Percentiles rank a stretch among this genome's conserved stretches.
Conservation (phyloP, 2,113 vertebrate genomes). For the Butastur rufipennis region DNA sequence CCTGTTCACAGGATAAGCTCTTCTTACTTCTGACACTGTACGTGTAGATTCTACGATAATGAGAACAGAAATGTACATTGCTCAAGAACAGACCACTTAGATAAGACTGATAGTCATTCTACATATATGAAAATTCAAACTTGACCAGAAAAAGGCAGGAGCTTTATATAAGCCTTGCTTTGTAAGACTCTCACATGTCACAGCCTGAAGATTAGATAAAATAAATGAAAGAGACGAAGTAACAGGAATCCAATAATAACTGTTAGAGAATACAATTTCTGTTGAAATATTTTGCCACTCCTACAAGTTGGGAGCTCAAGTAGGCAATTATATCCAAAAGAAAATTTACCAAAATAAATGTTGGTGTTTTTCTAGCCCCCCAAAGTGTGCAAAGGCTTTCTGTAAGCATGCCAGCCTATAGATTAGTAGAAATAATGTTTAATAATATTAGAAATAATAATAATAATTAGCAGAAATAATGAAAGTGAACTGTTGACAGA, state of each 20-base stretch:
- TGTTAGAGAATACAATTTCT: not conserved
- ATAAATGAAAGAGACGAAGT: not conserved
- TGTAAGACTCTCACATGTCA: not conserved
- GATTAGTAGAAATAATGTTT: not conserved
- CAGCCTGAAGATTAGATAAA: not conserved
- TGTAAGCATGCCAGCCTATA: not conserved
- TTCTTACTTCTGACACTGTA: not conserved
- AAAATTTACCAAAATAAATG: not conserved
- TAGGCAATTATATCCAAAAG: not conserved
- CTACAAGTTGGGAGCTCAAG: not conserved
- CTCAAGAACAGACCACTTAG: not conserved
- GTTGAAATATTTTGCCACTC: not conserved
- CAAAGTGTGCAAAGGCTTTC: not conserved
- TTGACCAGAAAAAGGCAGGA: not conserved
- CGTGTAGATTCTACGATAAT: not conserved
- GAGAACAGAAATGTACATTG: not conserved
- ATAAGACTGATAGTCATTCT: not conserved
- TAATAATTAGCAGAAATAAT: not conserved
- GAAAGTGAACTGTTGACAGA: no score
- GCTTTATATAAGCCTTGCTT: not conserved
- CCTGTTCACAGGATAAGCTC: not conserved
- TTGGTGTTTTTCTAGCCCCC: not conserved
- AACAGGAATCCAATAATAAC: not conserved
- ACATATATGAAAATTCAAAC: not conserved
- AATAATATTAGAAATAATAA: not conserved